phyloP scores from a whole-genome alignment of 1,140 invertebrate species.

The Pachypsylla venusta region DNA sequence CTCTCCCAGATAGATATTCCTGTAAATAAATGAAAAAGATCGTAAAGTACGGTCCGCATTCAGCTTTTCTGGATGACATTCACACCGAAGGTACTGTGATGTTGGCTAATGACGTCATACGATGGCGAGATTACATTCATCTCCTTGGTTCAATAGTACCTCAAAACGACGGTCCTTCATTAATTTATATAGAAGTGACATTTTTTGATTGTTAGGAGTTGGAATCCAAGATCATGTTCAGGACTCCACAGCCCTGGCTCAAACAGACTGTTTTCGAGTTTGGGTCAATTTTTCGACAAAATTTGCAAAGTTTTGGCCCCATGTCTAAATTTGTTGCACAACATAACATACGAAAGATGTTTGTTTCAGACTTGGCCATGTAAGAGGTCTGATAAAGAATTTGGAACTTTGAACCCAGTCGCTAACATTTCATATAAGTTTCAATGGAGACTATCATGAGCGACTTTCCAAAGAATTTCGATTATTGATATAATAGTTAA shows the following conservation, averaged over 20 bases:
- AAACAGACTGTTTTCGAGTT: too few species aligned
- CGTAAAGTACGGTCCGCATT: too few species aligned
- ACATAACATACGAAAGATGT: too few species aligned
- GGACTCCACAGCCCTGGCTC: too few species aligned
- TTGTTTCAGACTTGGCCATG: too few species aligned
- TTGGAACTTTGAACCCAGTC: slow-evolving; percentile 9
- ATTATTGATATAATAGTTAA: neutral
- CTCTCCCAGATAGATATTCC: slow-evolving; percentile 79
- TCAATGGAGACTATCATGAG: neutral
- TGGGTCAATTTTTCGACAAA: too few species aligned
- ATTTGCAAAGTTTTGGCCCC: too few species aligned
- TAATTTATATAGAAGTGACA: too few species aligned
- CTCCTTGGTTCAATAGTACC: neutral
- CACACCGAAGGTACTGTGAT: neutral
- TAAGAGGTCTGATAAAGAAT: slow-evolving; percentile 1
- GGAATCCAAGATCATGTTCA: too few species aligned
- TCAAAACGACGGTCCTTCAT: neutral
- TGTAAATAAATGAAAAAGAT: slow-evolving; percentile 32
- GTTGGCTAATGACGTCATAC: neutral
- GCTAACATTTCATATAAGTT: neutral
- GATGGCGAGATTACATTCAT: neutral
- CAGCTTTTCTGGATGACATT: too few species aligned
- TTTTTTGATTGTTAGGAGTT: too few species aligned
- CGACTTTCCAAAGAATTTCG: neutral
- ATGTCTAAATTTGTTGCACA: too few species aligned